phyloP scores from a whole-genome alignment of 2,888 invertebrate genomes.

The Apodemia hepburni region DNA sequence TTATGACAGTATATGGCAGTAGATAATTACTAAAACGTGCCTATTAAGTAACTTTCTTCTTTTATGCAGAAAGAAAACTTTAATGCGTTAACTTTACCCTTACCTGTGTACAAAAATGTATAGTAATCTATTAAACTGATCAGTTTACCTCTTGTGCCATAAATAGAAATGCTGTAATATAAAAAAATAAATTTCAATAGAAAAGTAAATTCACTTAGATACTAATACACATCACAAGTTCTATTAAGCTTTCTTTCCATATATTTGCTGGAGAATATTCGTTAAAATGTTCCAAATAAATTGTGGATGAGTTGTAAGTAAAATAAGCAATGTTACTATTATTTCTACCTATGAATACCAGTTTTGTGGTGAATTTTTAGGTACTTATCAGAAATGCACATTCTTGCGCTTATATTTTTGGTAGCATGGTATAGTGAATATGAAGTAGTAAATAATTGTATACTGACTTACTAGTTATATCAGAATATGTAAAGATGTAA shows the following conservation, averaged over 20 bases:
- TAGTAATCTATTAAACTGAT: background rate
- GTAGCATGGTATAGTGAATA: slow-evolving; percentile 36
- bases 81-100: too few species aligned
- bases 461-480: slow-evolving; percentile 55
- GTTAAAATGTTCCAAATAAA: background rate
- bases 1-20: too few species aligned
- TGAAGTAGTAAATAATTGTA: slow-evolving; percentile 39
- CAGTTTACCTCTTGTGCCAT: slow-evolving; percentile 7
- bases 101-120: background rate
- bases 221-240: background rate
- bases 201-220: background rate
- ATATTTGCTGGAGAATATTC: background rate
- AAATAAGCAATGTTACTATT: slow-evolving; percentile 19
- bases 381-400: slow-evolving; percentile 26
- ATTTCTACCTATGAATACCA: slow-evolving; percentile 23
- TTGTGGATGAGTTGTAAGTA: background rate
- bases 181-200: background rate
- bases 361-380: slow-evolving; percentile 17
- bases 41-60: too few species aligned
- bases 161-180: background rate
- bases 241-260: background rate
- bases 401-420: slow-evolving; percentile 36
- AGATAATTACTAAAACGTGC: too few species aligned
- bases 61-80: too few species aligned
- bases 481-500: slow-evolving; percentile 68